Evolutionary conservation across 1,140 invertebrate species (phyloP), one percentile per base, ranked within the genome.

Genomic region (Venustaconcha ellipsiformis): DNA sequence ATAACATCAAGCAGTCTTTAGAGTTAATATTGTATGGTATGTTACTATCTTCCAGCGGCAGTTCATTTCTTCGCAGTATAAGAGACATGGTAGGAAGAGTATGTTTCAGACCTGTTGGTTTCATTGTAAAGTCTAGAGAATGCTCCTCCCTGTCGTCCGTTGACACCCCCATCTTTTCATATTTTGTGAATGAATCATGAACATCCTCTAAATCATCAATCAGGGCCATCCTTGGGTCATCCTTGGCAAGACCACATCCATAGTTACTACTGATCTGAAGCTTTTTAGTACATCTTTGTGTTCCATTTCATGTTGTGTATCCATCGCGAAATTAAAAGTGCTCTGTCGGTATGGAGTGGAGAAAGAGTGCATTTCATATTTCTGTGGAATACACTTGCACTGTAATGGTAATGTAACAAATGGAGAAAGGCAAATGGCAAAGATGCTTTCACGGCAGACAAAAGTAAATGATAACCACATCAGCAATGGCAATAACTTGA

Each of bases 221-320:
- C 55, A 70, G 37, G 15, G 59, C 37, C 3, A 67, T 75, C n/a
- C n/a, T n/a, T n/a, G n/a, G n/a, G n/a, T n/a, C 74, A 70, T 70
- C 65, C 67, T 55, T 18, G 67, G 74, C 0, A 75, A n/a, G 37
- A 48, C 4, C 23, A 18, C 23, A 65, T 23, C 13, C 62, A 75
- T 8, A 67, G 1, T n/a, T n/a, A n/a, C n/a, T n/a, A n/a, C n/a
- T 26, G 67, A 23, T 65, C 74, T 62, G 14, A 75, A 75, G 6
- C 26, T 62, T 26, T 75, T 75, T 1, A 75, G 20, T 14, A 68
- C 67, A 70, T 75, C 67, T 70, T 68, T 75, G 56, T 75, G 59
- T 26, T 75, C 67, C 56, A 64, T 75, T 58, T 70, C 74, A 18
- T 67, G 26, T 57, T 75, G 74, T 0, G 67, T 70, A 57, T 75